Conservation (phyloP, 2,888 invertebrate genomes). For the Platyscelio sp. region DNA sequence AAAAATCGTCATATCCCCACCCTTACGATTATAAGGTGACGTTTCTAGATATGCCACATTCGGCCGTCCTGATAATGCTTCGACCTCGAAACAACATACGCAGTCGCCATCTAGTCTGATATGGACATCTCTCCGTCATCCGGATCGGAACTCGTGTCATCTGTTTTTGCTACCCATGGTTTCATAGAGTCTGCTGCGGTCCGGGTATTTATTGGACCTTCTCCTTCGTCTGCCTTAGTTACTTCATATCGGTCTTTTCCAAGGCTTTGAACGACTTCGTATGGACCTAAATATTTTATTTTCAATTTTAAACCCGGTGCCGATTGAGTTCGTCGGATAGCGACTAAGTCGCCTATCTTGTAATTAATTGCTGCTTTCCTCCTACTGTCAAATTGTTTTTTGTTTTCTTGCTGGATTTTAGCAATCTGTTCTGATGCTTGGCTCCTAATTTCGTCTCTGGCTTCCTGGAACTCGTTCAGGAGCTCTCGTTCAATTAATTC, state of each 20-base stretch:
- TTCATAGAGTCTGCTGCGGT: background rate
- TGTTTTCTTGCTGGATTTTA: constrained; percentile 67
- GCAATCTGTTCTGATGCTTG: constrained; percentile 61
- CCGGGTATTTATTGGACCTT: constrained; percentile 69
- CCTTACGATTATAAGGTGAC: no score
- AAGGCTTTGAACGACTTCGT: constrained; percentile 64
- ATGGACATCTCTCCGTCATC: no score
- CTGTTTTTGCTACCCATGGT: background rate
- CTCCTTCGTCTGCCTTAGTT: constrained; percentile 74
- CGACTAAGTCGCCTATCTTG: constrained; percentile 57
- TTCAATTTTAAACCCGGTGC: constrained; percentile 61
- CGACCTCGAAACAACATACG: no score
- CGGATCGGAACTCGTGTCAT: no score
- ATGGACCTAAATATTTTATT: constrained; percentile 64
- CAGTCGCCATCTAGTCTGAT: no score
- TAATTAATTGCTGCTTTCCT: constrained; percentile 46
- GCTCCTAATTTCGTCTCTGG: constrained; percentile 51
- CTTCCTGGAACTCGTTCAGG: constrained; percentile 54
- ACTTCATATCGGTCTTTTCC: constrained; percentile 79
- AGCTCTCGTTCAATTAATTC: constrained; percentile 65
- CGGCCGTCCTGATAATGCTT: no score
- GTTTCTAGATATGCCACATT: background rate
- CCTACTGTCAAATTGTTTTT: constrained; percentile 55
- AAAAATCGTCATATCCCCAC: no score
- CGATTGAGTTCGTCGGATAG: constrained; percentile 58